phyloP scores from a whole-genome alignment of 2,888 invertebrate species.

The Papilio elwesi region DNA sequence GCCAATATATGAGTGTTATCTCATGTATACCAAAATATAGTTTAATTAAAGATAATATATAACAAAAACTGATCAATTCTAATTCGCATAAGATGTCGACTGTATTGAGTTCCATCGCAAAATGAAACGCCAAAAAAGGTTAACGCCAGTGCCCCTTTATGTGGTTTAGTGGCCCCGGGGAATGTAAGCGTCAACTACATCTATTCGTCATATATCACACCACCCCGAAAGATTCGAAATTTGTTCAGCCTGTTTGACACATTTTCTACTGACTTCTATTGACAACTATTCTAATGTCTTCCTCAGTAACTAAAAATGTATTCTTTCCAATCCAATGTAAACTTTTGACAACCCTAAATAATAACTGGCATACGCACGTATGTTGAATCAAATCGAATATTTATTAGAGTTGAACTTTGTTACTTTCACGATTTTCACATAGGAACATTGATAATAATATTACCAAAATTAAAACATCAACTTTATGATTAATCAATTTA shows the following conservation, averaged over 20 bases:
- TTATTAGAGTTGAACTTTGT: slow-evolving; percentile 22
- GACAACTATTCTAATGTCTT: no score
- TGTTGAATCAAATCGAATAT: slow-evolving; percentile 32
- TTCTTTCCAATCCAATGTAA: no score
- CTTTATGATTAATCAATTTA: background rate
- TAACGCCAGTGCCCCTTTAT: background rate
- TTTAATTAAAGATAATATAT: no score
- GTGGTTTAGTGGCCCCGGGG: background rate
- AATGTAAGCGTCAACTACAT: background rate
- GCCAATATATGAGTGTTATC: no score
- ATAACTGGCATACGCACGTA: slow-evolving; percentile 28
- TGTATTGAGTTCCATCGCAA: no score
- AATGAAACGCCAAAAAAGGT: background rate
- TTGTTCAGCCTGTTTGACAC: background rate
- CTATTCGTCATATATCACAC: background rate
- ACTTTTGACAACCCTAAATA: slow-evolving; percentile 33
- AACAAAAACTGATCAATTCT: no score
- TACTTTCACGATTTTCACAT: background rate
- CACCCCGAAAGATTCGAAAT: background rate
- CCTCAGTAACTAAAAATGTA: no score
- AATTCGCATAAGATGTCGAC: no score
- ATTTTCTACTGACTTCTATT: no score
- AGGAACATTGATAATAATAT: background rate
- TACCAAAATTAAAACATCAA: background rate
- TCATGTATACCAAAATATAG: no score